Percentiles rank a stretch among this genome's conserved stretches.
Evolutionary conservation across 2,797 vertebrate species (phyloP).

Genomic region (Labroides dimidiatus): DNA sequence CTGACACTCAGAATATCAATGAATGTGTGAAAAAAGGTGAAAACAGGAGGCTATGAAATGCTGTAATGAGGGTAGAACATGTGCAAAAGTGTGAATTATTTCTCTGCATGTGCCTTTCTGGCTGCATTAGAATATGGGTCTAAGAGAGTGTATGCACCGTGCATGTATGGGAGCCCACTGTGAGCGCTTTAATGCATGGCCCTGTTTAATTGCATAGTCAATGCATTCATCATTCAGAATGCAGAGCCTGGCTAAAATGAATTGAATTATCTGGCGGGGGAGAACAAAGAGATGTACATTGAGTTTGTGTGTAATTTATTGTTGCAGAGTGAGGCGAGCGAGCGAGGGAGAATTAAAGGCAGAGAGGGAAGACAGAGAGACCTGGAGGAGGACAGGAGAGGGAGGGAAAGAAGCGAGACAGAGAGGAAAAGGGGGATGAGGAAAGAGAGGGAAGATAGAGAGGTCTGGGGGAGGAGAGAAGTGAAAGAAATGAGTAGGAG

Average conservation of each 20-base stretch:
- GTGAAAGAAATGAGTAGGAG: conserved; percentile 64
- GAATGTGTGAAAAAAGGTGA: conserved; percentile 35
- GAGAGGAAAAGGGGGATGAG: conserved; percentile 46
- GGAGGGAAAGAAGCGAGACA: conserved; percentile 32
- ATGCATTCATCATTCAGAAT: conserved; percentile 86
- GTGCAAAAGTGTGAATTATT: conserved; percentile 45
- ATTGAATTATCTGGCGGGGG: conserved; percentile 85
- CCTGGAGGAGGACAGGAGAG: conserved; percentile 82
- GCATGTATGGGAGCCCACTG: conserved; percentile 55
- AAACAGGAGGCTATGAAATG: conserved; percentile 19
- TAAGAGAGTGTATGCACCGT: conserved; percentile 46
- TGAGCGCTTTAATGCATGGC: conserved; percentile 77
- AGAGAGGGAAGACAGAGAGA: conserved; percentile 68
- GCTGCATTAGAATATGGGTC: conserved; percentile 53
- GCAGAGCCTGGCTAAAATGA: conserved; percentile 84
- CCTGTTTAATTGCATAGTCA: conserved; percentile 83
- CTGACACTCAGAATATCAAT: conserved; percentile 41
- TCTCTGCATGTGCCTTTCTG: conserved; percentile 25
- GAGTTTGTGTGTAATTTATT: conserved; percentile 86
- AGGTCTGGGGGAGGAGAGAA: conserved; percentile 56
- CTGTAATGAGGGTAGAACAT: conserved; percentile 43
- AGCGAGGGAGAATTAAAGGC: conserved; percentile 79
- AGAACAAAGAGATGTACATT: conserved; percentile 88
- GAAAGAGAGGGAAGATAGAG: conserved; percentile 58
- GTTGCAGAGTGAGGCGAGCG: conserved; percentile 82